A percentile compares a stretch with the other conserved stretches of the same genome.
phyloP scores from a whole-genome alignment of 2,797 vertebrate genomes.

The Coccyzus lansbergi region DNA sequence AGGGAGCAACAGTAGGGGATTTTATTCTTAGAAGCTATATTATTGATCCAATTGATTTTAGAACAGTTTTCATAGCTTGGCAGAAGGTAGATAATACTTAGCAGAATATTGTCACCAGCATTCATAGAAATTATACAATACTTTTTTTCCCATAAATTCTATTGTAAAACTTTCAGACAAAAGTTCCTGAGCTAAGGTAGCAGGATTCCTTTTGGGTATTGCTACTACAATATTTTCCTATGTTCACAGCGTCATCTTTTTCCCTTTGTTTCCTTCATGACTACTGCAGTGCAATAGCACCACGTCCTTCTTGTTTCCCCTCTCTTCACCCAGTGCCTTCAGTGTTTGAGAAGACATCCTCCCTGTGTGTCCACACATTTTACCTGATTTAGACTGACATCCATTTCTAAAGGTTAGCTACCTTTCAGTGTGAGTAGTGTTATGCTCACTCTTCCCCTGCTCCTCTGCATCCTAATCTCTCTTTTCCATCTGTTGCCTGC shows the following conservation, averaged over 20 bases:
- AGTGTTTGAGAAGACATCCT: neutral
- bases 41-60: conserved; percentile 55
- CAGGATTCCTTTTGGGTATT: neutral
- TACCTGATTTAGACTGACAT: neutral
- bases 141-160: neutral
- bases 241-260: neutral
- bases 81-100: neutral
- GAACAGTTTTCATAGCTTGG: neutral
- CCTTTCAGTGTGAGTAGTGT: neutral
- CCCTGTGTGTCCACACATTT: neutral
- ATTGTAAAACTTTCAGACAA: neutral
- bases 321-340: neutral
- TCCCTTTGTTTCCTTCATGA: neutral
- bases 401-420: neutral
- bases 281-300: neutral
- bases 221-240: neutral
- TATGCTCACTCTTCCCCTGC: neutral
- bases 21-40: neutral
- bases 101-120: neutral
- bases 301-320: neutral
- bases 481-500: too few relatives aligned
- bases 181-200: neutral
- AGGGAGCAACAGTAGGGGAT: neutral
- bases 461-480: neutral
- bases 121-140: neutral